Percentiles rank a stretch among this genome's conserved stretches.
Evolutionary conservation across 2,888 invertebrate species (phyloP).

Genomic region (Hemaris fuciformis): DNA sequence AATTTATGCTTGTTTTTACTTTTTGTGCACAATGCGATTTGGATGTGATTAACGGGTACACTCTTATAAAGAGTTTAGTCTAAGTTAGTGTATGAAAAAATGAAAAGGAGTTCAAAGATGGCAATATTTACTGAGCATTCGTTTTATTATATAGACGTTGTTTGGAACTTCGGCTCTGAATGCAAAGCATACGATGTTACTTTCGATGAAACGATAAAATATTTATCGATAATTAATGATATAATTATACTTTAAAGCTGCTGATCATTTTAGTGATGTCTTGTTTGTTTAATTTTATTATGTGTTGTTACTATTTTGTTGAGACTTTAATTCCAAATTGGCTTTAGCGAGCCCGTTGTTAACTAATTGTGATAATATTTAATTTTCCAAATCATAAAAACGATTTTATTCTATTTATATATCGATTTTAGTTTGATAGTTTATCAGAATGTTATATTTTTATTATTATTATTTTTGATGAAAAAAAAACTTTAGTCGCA

Average conservation of each 20-base stretch:
- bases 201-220: conserved; percentile 29
- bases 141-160: conserved; percentile 15
- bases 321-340: background rate
- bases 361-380: background rate
- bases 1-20: conserved; percentile 13
- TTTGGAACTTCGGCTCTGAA: conserved; percentile 19
- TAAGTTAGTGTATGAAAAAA: conserved; percentile 39
- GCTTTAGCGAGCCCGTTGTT: background rate
- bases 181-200: conserved; percentile 34
- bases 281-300: background rate
- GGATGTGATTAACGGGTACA: conserved; percentile 58
- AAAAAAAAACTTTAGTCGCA: too few species aligned
- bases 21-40: conserved; percentile 47
- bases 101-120: conserved; percentile 32
- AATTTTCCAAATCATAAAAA: background rate
- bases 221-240: conserved; percentile 7
- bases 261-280: conserved; percentile 3
- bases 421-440: background rate
- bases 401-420: background rate
- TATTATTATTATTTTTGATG: too few species aligned
- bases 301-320: background rate
- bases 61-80: conserved; percentile 56
- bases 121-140: background rate
- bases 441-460: background rate
- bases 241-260: background rate